phyloP scores from a whole-genome alignment of 2,113 vertebrate species.

The Myxocyprinus asiaticus region DNA sequence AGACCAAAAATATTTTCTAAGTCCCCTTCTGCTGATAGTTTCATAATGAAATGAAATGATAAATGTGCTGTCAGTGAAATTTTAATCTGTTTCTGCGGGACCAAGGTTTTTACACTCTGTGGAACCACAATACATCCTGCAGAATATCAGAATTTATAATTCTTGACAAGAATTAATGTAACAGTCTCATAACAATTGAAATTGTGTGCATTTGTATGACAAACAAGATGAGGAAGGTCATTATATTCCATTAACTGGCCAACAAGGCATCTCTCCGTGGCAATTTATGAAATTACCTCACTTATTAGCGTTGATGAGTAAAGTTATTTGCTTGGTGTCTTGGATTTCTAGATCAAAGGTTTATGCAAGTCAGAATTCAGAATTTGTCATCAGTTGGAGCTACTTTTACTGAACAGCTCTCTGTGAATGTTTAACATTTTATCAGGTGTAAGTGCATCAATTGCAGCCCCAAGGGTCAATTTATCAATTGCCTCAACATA shows the following conservation, averaged over 20 bases:
- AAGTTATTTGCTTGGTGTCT: constrained; percentile 32
- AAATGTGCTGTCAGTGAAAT: not conserved
- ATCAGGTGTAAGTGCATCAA: too few relatives aligned
- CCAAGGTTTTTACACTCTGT: not conserved
- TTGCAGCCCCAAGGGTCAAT: too few relatives aligned
- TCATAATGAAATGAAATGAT: not conserved
- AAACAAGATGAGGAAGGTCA: constrained; percentile 25
- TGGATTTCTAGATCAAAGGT: constrained; percentile 23
- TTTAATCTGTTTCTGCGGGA: constrained; percentile 6
- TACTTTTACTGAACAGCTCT: not conserved
- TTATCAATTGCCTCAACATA: too few relatives aligned
- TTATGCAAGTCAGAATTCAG: not conserved
- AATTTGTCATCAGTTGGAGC: not conserved
- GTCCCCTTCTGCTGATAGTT: not conserved
- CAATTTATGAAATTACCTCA: constrained; percentile 43
- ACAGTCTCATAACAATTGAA: constrained; percentile 20
- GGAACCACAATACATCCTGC: not conserved
- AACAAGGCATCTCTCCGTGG: constrained; percentile 34
- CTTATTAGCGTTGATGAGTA: constrained; percentile 41
- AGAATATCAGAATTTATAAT: constrained; percentile 14
- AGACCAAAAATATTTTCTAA: too few relatives aligned
- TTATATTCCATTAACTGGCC: constrained; percentile 41
- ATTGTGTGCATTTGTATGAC: constrained; percentile 34
- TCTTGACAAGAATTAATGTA: not conserved
- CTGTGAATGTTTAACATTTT: not conserved